phyloP scores from a whole-genome alignment of 2,113 vertebrate species.

The Prionailurus viverrinus region DNA sequence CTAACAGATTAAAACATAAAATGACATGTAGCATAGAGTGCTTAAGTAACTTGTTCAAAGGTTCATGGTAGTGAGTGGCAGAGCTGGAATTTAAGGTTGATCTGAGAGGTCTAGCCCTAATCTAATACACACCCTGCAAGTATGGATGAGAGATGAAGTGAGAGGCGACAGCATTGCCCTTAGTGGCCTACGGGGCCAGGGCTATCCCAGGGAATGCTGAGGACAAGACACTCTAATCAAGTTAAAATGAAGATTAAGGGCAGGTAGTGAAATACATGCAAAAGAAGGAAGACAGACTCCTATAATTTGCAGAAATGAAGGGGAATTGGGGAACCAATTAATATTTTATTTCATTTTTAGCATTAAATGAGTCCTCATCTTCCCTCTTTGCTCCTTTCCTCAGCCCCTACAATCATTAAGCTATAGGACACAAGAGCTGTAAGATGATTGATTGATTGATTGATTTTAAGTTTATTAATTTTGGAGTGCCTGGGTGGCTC shows the following conservation, averaged over 20 bases:
- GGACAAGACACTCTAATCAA: background rate
- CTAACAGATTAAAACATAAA: conserved; percentile 3
- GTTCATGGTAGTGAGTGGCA: background rate
- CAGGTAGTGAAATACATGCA: background rate
- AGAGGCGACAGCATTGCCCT: background rate
- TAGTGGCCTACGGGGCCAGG: background rate
- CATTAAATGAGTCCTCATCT: background rate
- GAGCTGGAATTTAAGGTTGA: background rate
- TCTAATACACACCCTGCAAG: background rate
- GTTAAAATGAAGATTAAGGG: background rate
- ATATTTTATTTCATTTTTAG: background rate
- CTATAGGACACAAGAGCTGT: background rate
- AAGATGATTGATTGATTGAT: no score
- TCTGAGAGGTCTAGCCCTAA: background rate
- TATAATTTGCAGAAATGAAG: background rate
- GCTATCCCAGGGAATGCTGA: background rate
- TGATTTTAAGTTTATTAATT: no score
- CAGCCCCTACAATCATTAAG: background rate
- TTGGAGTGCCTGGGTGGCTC: background rate
- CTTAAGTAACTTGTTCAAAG: background rate
- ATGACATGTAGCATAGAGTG: background rate
- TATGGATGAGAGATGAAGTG: background rate
- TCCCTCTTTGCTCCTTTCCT: background rate
- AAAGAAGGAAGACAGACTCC: background rate
- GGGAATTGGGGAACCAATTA: background rate